Evolutionary conservation across 1,140 invertebrate species (phyloP), one percentile per base, ranked within the genome.

Genomic region (Tetraneura akinire): DNA sequence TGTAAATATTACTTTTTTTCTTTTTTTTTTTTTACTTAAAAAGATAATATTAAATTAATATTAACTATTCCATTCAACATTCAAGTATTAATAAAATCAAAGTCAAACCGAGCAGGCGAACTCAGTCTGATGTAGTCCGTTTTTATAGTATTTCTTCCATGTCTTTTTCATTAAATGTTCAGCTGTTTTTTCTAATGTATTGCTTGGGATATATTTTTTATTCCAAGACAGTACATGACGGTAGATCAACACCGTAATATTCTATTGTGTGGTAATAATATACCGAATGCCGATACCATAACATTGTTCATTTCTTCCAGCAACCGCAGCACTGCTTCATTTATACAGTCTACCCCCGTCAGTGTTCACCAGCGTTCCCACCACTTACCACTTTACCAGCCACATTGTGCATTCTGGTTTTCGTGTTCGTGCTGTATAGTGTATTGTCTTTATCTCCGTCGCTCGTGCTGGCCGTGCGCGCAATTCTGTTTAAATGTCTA

Each of bases 251-350:
- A 64, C 18, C 16, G n/a, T n/a, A n/a, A n/a, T n/a, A n/a, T n/a
- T n/a, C n/a, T n/a, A n/a, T n/a, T n/a, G n/a, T n/a, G n/a, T n/a
- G n/a, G n/a, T n/a, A n/a, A n/a, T n/a, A n/a, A 29, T 11, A 42
- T 42, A 45, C 32, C n/a, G 32, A 37, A 37, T 62, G 13, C n/a
- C 64, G 64, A 66, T 66, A 66, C 64, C n/a, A 66, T 29, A 60
- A 23, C 14, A 21, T 26, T 57, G 16, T 60, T 26, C 23, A 26
- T 66, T 66, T 66, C 5, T 42, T n/a, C 32, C 64, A 66, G 32
- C 64, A 14, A 42, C 10, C n/a, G 55, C 23, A 60, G 23, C 55
- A 60, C 62, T 1, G 62, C 8, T 42, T 16, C 62, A 11, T 4
- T 37, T 4, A 37, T 37, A 37, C 21, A 2, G 26, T 8, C 32